These are phyloP conservation scores for Diadromus collaris DNA, from an alignment of 2,888 invertebrate genomes.

Conservation along the genomic window DNA sequence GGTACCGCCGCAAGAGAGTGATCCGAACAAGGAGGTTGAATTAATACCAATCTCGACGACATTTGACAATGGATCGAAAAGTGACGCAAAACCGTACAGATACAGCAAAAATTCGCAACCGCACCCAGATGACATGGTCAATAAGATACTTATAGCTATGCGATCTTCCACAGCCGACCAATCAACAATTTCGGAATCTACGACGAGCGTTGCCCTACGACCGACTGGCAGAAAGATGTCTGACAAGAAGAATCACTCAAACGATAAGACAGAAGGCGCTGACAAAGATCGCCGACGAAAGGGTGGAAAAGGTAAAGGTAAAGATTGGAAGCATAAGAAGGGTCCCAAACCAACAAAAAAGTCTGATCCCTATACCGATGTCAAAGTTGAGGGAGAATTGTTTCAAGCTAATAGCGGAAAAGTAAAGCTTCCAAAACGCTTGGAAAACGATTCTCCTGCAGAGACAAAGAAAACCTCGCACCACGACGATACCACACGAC, in stretches of 20 bases:
- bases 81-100: background rate
- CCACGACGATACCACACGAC: background rate
- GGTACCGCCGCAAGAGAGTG: background rate
- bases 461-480: background rate
- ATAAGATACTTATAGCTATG: conserved; percentile 7
- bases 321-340: conserved; percentile 25
- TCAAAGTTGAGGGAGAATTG: conserved; percentile 38
- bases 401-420: conserved; percentile 32
- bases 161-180: background rate
- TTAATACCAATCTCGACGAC: background rate
- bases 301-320: background rate
- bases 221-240: background rate
- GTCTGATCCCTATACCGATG: background rate
- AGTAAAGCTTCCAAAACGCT: conserved; percentile 35
- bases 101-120: conserved; percentile 4
- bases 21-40: background rate
- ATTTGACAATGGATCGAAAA: conserved; percentile 8
- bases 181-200: background rate
- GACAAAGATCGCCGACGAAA: conserved; percentile 9
- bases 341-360: conserved; percentile 31
- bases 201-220: background rate
- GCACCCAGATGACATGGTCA: conserved; percentile 16
- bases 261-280: background rate
- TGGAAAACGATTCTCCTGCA: conserved; percentile 6
- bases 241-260: background rate